Base-by-base conservation (phyloP, 2,888 invertebrate species). In the Tachina lurida region DNA sequence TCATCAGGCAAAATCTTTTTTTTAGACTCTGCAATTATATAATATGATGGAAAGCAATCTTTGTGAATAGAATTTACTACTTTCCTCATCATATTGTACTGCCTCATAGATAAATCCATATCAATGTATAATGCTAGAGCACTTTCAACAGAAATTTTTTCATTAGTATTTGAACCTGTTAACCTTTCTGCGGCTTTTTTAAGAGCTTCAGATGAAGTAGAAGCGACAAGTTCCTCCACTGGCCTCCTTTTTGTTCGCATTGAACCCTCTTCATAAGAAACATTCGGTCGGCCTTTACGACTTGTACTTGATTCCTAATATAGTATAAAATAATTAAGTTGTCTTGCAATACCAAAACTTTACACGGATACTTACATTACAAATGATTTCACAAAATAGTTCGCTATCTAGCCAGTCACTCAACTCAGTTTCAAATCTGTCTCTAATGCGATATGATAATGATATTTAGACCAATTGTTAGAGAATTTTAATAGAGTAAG, bases 271-370 rank as follows among this genome's bases (percentile, higher is more conserved):
- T 31, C 31, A 31, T 31, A 31, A 31, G 31, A 31, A 31, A 7
- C 31, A 31, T 31, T 31, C 31, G 31, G 63, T 63, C 63, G 43
- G 10, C 45, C 19, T 63, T n/a, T 63, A 63, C 45, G 43, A 63
- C 63, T 43, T 63, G 45, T 63, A 45, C 41, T 63, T 63, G 45
- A 43, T 45, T 63, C 19, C 17, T 63, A 45, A 63, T 45, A 63
- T 43, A 43, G 63, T 63, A 17, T 63, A 63, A 56, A 10, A 54
- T 19, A 22, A 54, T 19, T 54, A 19, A 54, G 31, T 31, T 31
- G 2, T 31, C 31, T 31, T 31, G 31, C 31, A 31, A 31, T 31
- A 31, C 31, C 31, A 31, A 31, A 31, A 31, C 31, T 31, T 31
- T 31, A 3, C 31, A 31, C 31, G 31, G 31, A 31, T 10, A 54